phyloP scores from a whole-genome alignment of 2,113 vertebrate species.

The Platichthys stellatus region DNA sequence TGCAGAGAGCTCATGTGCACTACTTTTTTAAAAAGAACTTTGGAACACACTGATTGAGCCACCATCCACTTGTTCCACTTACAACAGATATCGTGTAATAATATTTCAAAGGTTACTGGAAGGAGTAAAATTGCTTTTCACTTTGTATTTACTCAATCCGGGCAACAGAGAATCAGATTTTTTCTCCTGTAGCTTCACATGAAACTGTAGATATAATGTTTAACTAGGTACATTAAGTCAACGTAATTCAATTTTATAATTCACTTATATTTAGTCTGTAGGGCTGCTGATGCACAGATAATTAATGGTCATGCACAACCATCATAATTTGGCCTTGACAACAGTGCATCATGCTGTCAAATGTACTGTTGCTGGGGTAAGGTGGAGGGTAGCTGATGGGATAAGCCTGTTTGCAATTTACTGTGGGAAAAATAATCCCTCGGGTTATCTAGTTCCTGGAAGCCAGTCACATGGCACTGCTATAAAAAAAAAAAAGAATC shows the following conservation, averaged over 20 bases:
- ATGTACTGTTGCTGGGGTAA: not conserved
- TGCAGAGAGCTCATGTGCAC: not conserved
- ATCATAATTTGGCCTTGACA: slow-evolving; percentile 11
- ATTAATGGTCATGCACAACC: not conserved
- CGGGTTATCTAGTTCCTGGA: slow-evolving; percentile 37
- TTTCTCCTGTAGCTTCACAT: not conserved
- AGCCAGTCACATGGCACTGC: slow-evolving; percentile 40
- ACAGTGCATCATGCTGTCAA: slow-evolving; percentile 1
- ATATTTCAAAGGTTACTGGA: not conserved
- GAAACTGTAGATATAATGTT: not conserved
- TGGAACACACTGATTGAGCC: not conserved
- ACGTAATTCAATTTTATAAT: not conserved
- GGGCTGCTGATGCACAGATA: not conserved
- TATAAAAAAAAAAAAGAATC: slow-evolving; percentile 17
- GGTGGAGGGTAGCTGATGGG: slow-evolving; percentile 17
- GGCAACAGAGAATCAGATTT: not conserved
- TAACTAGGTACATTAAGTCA: not conserved
- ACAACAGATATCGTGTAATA: not conserved
- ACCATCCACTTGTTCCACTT: not conserved
- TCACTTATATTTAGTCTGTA: not conserved
- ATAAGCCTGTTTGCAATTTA: slow-evolving; percentile 36
- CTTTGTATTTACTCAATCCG: not conserved
- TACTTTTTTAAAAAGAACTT: not conserved
- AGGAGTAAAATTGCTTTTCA: not conserved
- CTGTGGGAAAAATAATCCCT: slow-evolving; percentile 31